Base-by-base conservation (phyloP, 2,888 invertebrate species). In the Bursaphelenchus okinawaensis region DNA sequence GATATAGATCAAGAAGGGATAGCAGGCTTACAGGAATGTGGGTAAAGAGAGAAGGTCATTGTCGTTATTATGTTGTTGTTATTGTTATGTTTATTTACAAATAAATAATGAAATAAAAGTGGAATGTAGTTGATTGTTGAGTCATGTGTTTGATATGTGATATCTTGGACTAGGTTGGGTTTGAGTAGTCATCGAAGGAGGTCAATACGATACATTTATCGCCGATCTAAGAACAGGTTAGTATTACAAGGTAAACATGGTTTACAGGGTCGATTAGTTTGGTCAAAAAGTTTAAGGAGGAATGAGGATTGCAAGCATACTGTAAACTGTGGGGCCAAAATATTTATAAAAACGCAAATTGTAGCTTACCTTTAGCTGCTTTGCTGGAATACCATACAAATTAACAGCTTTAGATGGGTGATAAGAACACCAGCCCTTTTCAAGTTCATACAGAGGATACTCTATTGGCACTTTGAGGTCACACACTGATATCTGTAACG, bases 381-480 rank as follows among this genome's bases (percentile, higher is more conserved):
- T 26, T 31, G 71, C 66, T 28, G 71, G 58, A 16, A 68, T 27
- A 19, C 71, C 68, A 50, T 71, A 68, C 61, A 68, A 71, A 68
- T 70, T 73, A 9, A 69, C 20, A 12, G 66, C 71, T 55, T 68
- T 68, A 2, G 24, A 29, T 4, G 68, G 68, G 27, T 67, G 29
- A 20, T 50, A 62, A 19, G 67, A 68, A 9, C 52, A 28, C 68
- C 68, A 68, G 22, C 68, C 73, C 50, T 66, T 55, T 19, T 67
- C n/a, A 9, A 65, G 16, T 26, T 67, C 67, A 50, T 55, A 72
- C 16, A 68, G 58, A 16, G 68, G 68, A 26, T 71, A 68, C 51
- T 68, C 68, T 19, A 65, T 52, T 20, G 58, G 55, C 20, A 40
- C 60, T 31, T 27, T 24, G 4, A 56, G 26, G 26, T 56, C 56